These are phyloP conservation scores for Mesoligia furuncula DNA, from an alignment of 2,888 invertebrate genomes.

Conservation along the genomic window DNA sequence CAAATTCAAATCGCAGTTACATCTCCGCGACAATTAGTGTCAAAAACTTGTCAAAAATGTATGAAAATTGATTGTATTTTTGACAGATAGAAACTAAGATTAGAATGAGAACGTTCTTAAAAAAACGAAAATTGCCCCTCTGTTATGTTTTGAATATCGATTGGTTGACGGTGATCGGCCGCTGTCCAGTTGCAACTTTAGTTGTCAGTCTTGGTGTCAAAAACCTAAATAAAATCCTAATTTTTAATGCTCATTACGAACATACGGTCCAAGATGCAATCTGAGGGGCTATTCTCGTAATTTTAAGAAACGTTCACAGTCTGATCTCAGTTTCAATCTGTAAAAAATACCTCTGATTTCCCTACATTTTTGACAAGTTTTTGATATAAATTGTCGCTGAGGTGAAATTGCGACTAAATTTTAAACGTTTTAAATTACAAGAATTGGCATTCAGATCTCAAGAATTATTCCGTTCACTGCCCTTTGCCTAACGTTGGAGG, in stretches of 20 bases:
- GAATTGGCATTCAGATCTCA: neutral
- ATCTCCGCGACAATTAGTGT: too few relatives aligned
- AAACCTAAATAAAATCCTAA: neutral
- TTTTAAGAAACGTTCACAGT: neutral
- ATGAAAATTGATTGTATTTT: too few relatives aligned
- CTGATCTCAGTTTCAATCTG: neutral
- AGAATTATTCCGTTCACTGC: slow-evolving; percentile 8
- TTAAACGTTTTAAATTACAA: neutral
- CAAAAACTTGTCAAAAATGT: too few relatives aligned
- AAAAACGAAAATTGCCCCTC: too few relatives aligned
- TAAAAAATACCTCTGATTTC: neutral
- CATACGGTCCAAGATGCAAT: neutral
- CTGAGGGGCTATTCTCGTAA: too few relatives aligned
- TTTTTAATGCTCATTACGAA: neutral
- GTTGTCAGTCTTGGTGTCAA: neutral
- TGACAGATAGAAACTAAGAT: too few relatives aligned
- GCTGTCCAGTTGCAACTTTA: neutral
- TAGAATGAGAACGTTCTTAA: too few relatives aligned
- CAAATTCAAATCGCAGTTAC: too few relatives aligned
- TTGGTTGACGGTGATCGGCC: neutral
- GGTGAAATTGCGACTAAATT: neutral
- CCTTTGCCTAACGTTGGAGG: slow-evolving; percentile 19
- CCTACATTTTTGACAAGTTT: too few relatives aligned
- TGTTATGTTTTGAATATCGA: neutral
- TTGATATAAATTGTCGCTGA: neutral